Conservation (phyloP, 2,797 vertebrate genomes). For the Dallia pectoralis region DNA sequence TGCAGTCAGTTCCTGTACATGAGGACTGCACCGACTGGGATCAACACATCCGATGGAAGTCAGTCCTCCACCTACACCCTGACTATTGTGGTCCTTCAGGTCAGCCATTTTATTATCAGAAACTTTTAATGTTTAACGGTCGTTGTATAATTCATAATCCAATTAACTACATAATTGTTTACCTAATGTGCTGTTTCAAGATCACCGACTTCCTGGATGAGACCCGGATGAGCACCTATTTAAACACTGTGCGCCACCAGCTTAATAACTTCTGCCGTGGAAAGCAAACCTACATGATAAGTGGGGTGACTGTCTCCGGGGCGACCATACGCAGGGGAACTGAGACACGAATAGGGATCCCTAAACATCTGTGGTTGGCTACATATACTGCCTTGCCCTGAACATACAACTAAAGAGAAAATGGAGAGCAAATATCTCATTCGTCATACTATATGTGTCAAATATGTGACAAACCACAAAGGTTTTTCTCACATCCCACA, state of each 20-base stretch:
- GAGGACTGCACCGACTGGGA: neutral
- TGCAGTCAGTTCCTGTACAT: conserved; percentile 26
- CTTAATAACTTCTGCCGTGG: conserved; percentile 76
- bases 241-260: conserved; percentile 58
- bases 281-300: conserved; percentile 60
- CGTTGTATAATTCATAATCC: neutral
- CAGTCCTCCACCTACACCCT: too few relatives aligned
- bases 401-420: neutral
- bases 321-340: conserved; percentile 49
- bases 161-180: neutral
- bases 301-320: conserved; percentile 62
- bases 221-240: conserved; percentile 61
- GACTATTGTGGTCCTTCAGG: too few relatives aligned
- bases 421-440: neutral
- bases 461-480: neutral
- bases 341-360: conserved; percentile 57
- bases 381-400: conserved; percentile 61
- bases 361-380: conserved; percentile 68
- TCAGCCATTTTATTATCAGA: neutral
- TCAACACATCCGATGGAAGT: neutral
- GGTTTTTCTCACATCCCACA: neutral
- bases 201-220: conserved; percentile 53
- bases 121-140: neutral
- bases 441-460: neutral
- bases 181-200: conserved; percentile 36